Base-by-base conservation (phyloP, 2,113 vertebrate species). In the Leucosticte australis region DNA sequence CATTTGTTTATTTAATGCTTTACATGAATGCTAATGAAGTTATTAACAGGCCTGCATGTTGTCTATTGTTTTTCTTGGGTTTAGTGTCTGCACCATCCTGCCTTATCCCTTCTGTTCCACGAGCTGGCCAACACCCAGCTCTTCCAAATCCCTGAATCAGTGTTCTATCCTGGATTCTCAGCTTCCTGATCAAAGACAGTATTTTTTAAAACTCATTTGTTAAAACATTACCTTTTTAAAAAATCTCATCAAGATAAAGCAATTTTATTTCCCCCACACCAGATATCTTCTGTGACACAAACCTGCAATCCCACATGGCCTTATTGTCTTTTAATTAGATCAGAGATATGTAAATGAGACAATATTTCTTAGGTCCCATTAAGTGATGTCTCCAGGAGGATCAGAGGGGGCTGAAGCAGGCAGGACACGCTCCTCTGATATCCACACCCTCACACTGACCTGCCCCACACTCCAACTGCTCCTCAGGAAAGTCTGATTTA, bases 1-100 rank as follows among this genome's bases (percentile, higher is more conserved):
- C 78, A 76, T 83, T 94, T 95, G 94, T 94, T 95, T 92, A 87
- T 94, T 80, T 79, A 96, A 93, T 87, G 89, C 84, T 91, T 76
- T 95, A 95, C 50, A 57, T 69, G 94, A 95, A 95, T 95, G 95
- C 84, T 94, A 97, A 92, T 88, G 84, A 95, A 92, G 84, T 83
- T 96, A 92, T 93, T 95, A 96, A 50, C 84, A 95, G 63, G 71
- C 84, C 73, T 90, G 84, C 78, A 55, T 21, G 70, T 33, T 92
- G 74, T 26, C 94, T 87, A 68, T 89, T 94, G 77, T 91, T 93
- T 92, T 91, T 55, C 91, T 77, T 92, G 84, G 91, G 9, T 91
- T 92, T 76, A 92, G 55, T 53, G 62, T 37, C 89, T 87, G 69
- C 74, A 82, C 30, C 70, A 81, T 39, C 42, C 59, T 80, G 90